Conservation (phyloP, 2,113 vertebrate genomes). For the Mugil cephalus region DNA sequence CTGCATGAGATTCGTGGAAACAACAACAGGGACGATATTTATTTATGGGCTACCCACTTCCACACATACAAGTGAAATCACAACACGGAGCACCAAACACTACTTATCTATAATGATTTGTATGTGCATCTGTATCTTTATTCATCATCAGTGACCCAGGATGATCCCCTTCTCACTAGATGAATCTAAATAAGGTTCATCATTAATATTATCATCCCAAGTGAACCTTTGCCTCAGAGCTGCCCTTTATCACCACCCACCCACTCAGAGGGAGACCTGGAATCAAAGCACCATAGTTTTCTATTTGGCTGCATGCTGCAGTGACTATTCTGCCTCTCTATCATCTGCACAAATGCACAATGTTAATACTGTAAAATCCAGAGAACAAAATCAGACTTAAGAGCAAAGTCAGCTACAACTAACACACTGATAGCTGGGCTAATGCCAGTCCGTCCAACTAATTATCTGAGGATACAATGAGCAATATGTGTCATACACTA, state of each 20-base stretch:
- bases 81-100: neutral
- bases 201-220: slow-evolving; percentile 80
- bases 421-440: neutral
- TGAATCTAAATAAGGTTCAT: slow-evolving; percentile 75
- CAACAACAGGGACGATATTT: neutral
- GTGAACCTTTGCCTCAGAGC: slow-evolving; percentile 50
- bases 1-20: neutral
- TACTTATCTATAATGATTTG: slow-evolving; percentile 23
- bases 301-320: slow-evolving; percentile 26
- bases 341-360: slow-evolving; percentile 17
- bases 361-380: slow-evolving; percentile 17
- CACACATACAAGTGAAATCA: slow-evolving; percentile 5
- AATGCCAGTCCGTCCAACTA: neutral
- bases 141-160: slow-evolving; percentile 28
- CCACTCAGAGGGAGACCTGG: slow-evolving; percentile 28
- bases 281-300: slow-evolving; percentile 36
- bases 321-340: slow-evolving; percentile 4
- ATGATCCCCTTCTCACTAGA: slow-evolving; percentile 61
- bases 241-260: slow-evolving; percentile 46
- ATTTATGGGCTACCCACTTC: neutral
- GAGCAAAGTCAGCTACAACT: neutral
- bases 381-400: slow-evolving; percentile 1
- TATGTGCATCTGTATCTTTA: slow-evolving; percentile 17
- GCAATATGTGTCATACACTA: neutral
- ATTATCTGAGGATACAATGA: neutral